Evolutionary conservation across 2,797 vertebrate species (phyloP).

Genomic region (Tachyglossus aculeatus): DNA sequence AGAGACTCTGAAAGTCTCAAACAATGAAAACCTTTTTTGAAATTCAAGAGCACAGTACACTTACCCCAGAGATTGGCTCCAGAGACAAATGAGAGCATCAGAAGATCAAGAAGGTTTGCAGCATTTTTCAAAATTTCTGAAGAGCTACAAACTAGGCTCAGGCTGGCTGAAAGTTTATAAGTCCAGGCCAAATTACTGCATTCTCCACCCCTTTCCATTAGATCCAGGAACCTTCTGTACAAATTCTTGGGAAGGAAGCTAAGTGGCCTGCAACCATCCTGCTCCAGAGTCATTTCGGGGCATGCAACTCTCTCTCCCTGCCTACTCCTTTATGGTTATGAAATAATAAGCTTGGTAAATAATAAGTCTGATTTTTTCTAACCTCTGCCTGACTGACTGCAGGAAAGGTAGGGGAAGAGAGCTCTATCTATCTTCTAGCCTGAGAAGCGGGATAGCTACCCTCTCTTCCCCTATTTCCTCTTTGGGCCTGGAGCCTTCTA

Average conservation of each 20-base stretch:
- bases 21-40: not conserved
- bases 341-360: no score
- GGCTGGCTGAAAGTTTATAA: conserved; percentile 46
- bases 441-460: not conserved
- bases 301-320: not conserved
- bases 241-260: conserved; percentile 25
- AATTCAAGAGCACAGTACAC: not conserved
- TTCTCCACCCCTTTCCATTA: conserved; percentile 7
- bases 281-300: conserved; percentile 15
- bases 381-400: not conserved
- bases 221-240: conserved; percentile 21
- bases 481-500: no score
- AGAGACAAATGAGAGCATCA: no score
- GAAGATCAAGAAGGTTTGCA: no score
- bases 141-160: conserved; percentile 3
- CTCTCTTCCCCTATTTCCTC: conserved; percentile 1
- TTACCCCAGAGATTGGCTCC: not conserved
- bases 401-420: not conserved
- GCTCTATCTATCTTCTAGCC: not conserved
- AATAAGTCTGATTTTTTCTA: not conserved
- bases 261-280: conserved; percentile 31
- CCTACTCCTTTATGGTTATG: conserved; percentile 1
- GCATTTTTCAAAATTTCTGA: not conserved
- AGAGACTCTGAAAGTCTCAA: conserved; percentile 17
- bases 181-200: conserved; percentile 34